phyloP scores from a whole-genome alignment of 2,888 invertebrate genomes.

The Tolmerus cingulatus region DNA sequence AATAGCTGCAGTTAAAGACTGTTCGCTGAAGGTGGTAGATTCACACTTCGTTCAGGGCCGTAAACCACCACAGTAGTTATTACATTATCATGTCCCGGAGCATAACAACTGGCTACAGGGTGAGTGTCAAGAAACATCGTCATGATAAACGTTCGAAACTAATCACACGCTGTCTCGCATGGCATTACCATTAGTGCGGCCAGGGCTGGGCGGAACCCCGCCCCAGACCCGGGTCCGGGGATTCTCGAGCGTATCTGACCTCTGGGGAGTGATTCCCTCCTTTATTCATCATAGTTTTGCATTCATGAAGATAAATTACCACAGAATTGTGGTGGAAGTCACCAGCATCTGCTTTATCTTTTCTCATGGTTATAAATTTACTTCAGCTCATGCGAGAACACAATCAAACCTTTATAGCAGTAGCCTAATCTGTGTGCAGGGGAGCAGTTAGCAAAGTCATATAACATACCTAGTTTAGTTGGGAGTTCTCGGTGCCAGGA shows the following conservation, averaged over 20 bases:
- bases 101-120: not conserved
- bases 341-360: conserved; percentile 42
- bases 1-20: not conserved
- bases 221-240: not conserved
- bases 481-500: conserved; percentile 20
- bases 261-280: conserved; percentile 41
- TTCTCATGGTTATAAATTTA: conserved; percentile 40
- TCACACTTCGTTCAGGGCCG: not conserved
- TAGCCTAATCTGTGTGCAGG: conserved; percentile 34
- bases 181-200: conserved; percentile 13
- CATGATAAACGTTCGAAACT: conserved; percentile 39
- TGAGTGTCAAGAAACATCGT: conserved; percentile 33
- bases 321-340: conserved; percentile 41
- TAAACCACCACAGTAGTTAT: conserved; percentile 5
- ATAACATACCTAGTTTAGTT: conserved; percentile 37
- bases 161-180: conserved; percentile 33
- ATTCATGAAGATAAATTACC: conserved; percentile 42
- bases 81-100: conserved; percentile 26
- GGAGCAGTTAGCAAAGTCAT: conserved; percentile 24
- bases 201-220: not conserved
- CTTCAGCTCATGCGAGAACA: conserved; percentile 36
- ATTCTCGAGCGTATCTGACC: conserved; percentile 25
- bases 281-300: conserved; percentile 42
- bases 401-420: conserved; percentile 40
- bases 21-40: conserved; percentile 8